These are phyloP conservation scores for Drosophila auraria DNA, from an alignment of 1,140 invertebrate genomes.

Conservation along the genomic window DNA sequence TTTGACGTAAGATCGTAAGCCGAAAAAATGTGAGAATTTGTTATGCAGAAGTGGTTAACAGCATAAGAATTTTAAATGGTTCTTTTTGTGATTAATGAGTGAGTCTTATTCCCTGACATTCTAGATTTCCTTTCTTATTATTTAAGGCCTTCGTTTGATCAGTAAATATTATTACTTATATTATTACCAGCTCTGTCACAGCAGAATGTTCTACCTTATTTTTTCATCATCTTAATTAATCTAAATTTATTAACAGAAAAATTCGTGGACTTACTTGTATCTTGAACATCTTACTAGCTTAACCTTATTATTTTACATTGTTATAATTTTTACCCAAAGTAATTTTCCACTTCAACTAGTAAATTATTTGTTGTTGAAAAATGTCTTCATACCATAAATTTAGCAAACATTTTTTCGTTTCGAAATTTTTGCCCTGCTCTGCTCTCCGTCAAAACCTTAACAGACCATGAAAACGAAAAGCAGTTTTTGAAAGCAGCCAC, in stretches of 20 bases:
- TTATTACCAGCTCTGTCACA: too few species aligned
- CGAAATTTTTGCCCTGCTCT: constrained; percentile 18
- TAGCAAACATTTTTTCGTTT: constrained; percentile 10
- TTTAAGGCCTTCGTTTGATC: background rate
- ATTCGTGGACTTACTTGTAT: background rate
- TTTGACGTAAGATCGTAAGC: background rate
- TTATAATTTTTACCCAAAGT: constrained; percentile 7
- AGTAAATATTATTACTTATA: too few species aligned
- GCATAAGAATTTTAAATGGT: background rate
- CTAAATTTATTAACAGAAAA: background rate
- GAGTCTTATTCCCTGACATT: background rate
- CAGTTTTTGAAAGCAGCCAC: constrained; percentile 42
- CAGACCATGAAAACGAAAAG: constrained; percentile 51
- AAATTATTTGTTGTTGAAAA: background rate
- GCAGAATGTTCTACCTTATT: too few species aligned
- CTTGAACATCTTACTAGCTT: too few species aligned
- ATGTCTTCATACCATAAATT: constrained; percentile 24
- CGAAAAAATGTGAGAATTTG: constrained; percentile 35
- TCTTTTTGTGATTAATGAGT: background rate
- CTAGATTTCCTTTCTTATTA: background rate
- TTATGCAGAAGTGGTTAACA: constrained; percentile 11
- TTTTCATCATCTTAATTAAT: background rate
- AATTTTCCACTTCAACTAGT: constrained; percentile 22
- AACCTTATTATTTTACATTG: constrained; percentile 9
- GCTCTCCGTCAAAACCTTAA: constrained; percentile 20